phyloP scores from a whole-genome alignment of 2,888 invertebrate species.

The Cosmia pyralina region DNA sequence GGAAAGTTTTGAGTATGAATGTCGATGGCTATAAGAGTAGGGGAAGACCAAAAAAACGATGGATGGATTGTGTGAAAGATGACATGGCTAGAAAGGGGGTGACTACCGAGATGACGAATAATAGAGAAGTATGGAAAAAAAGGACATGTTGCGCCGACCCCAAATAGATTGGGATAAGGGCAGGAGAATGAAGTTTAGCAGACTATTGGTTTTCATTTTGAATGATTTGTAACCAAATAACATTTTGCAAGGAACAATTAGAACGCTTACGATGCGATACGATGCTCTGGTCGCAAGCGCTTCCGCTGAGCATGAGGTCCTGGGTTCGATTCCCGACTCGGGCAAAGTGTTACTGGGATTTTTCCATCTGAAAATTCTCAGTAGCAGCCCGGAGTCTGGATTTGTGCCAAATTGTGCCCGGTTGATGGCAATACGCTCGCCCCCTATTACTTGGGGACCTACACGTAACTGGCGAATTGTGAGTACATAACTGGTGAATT shows the following conservation, averaged over 20 bases:
- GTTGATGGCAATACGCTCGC: not conserved
- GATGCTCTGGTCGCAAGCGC: not conserved
- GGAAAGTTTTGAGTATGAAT: too few relatives aligned
- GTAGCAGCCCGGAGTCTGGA: not conserved
- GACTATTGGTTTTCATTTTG: not conserved
- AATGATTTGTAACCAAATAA: not conserved
- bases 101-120: too few relatives aligned
- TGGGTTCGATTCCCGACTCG: not conserved
- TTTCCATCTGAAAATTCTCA: not conserved
- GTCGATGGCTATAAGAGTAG: too few relatives aligned
- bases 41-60: too few relatives aligned
- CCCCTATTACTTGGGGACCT: not conserved
- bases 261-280: too few relatives aligned
- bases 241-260: not conserved
- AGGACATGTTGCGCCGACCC: too few relatives aligned
- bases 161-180: too few relatives aligned
- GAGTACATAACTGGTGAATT: not conserved
- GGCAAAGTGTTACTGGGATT: too few relatives aligned
- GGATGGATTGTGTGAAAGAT: too few relatives aligned
- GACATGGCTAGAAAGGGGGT: too few relatives aligned
- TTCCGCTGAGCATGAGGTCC: not conserved
- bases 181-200: too few relatives aligned
- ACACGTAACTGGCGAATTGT: not conserved
- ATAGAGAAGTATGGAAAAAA: too few relatives aligned
- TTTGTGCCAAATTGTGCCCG: not conserved